A percentile compares a stretch with the other conserved stretches of the same genome.
Conservation (phyloP, 2,113 vertebrate species). For the Amblyopsis rosae region DNA sequence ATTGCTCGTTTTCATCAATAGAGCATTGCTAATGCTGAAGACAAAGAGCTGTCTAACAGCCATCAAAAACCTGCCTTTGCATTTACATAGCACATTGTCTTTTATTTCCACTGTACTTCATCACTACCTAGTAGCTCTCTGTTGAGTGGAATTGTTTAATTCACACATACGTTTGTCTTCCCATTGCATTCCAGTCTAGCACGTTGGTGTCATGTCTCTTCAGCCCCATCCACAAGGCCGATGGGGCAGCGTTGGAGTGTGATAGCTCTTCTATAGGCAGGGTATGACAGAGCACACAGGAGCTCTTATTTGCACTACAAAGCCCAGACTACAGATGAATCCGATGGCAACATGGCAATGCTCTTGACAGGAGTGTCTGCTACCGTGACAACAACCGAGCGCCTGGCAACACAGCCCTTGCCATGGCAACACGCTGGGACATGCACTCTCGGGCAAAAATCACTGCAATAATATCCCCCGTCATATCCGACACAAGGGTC, state of each 20-base stretch:
- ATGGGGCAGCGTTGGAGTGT: constrained; percentile 33
- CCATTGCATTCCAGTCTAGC: constrained; percentile 34
- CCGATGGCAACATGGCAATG: constrained; percentile 49
- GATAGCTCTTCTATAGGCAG: constrained; percentile 49
- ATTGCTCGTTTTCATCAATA: not conserved
- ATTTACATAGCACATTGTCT: too few relatives aligned
- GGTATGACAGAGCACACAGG: constrained; percentile 39
- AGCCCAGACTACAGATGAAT: constrained; percentile 44
- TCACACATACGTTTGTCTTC: constrained; percentile 24
- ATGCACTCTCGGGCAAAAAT: constrained; percentile 40
- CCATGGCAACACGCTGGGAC: constrained; percentile 62
- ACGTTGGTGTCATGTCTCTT: constrained; percentile 35
- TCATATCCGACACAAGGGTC: constrained; percentile 23
- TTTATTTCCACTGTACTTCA: too few relatives aligned
- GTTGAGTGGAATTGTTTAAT: too few relatives aligned
- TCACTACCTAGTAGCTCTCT: too few relatives aligned
- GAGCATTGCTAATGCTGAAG: constrained; percentile 1
- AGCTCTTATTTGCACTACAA: constrained; percentile 70
- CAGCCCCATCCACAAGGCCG: constrained; percentile 36
- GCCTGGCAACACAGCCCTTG: constrained; percentile 49
- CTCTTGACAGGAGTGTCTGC: constrained; percentile 57
- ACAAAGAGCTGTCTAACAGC: constrained; percentile 3
- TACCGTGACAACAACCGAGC: constrained; percentile 54
- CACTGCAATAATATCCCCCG: constrained; percentile 32
- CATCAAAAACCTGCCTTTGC: constrained; percentile 19